Percentiles rank a stretch among this genome's conserved stretches.
These are phyloP conservation scores for Linepithema humile DNA, from an alignment of 1,140 invertebrate species.

Conservation along the genomic window DNA sequence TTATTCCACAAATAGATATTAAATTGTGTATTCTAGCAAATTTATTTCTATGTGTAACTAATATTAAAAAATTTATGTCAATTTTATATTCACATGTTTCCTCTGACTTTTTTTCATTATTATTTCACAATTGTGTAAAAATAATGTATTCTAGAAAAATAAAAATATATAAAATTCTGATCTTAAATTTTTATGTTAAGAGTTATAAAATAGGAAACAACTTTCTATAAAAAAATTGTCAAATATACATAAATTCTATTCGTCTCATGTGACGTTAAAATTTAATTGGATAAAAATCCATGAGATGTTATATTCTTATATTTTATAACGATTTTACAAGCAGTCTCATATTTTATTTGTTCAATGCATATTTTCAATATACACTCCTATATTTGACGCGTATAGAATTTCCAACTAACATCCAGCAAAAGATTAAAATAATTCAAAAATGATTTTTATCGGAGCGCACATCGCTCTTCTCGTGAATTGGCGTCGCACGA, in stretches of 20 bases:
- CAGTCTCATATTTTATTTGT: background rate
- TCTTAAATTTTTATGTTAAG: no score
- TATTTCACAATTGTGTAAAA: no score
- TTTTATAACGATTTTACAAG: background rate
- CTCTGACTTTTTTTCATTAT: no score
- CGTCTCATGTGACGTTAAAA: background rate
- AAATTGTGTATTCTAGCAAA: background rate
- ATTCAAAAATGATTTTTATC: constrained; percentile 39
- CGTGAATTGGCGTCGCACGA: background rate
- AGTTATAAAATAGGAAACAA: no score
- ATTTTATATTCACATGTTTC: no score
- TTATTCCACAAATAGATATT: background rate
- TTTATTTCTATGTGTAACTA: background rate
- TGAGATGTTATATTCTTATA: background rate
- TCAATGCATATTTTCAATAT: constrained; percentile 9
- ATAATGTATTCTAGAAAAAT: no score
- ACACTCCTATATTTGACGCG: no score
- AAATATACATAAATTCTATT: background rate
- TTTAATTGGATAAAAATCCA: background rate
- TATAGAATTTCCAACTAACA: background rate
- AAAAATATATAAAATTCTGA: no score
- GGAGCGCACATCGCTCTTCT: background rate
- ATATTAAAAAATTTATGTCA: no score
- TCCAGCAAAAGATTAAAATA: background rate
- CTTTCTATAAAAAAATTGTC: no score